Base-by-base conservation (phyloP, 2,113 vertebrate genomes). In the Mesocricetus auratus region DNA sequence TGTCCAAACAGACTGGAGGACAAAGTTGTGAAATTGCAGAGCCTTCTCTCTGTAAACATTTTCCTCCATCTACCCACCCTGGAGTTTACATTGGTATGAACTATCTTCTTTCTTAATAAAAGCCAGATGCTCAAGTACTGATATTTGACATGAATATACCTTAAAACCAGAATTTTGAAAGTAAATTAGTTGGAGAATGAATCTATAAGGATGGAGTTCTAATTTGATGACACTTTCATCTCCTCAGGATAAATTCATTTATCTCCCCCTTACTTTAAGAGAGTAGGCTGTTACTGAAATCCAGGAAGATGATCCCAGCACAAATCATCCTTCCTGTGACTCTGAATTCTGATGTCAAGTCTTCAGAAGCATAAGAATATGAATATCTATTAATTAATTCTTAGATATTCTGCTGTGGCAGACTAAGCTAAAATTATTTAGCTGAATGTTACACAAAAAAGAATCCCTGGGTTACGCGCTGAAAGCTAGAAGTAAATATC, bases 1-100 rank as follows among this genome's bases (percentile, higher is more conserved):
- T 42, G 21, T 42, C 13, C 33, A 60, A 68, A 39, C 19, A 66
- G 36, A 42, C 19, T 12, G 7, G 22, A 9, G 47, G 6, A 12
- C 19, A 78, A 15, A 91, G 56, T 5, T 19, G 29, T 50, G 29
- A 42, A 24, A 19, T 1, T 89, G 24, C 29, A 7, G 33, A 31
- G 21, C 3, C 2, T 21, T 1, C 2, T 2, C 6, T 75, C 15
- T 12, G 19, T n/a, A 58, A 1, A 75, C 68, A 17, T 36, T 62
- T 83, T 62, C 26, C 22, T 17, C 81, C 33, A 75, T 31, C 31
- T 31, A 11, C 22, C 50, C 36, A 36, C 45, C 11, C 19, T 82
- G n/a, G 3, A 75, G 26, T 36, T 94, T 50, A 45, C 50, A 42
- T 75, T 60, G 29, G 1, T 42, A 10, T 33, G 17, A 21, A 68